These are phyloP conservation scores for Euphydryas editha DNA, from an alignment of 2,888 invertebrate genomes.

Conservation along the genomic window DNA sequence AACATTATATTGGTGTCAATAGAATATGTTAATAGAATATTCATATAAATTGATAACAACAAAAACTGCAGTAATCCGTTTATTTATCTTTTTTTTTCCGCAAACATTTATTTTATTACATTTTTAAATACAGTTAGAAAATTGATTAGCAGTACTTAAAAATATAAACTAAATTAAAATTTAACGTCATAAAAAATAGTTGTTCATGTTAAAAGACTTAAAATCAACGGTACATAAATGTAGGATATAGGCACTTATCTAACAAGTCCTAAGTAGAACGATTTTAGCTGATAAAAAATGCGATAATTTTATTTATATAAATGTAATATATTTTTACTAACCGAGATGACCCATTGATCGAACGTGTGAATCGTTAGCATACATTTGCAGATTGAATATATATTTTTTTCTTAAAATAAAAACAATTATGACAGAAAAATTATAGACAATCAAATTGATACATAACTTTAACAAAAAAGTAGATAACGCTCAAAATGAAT, in stretches of 20 bases:
- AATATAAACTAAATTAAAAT: background rate
- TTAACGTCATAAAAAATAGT: background rate
- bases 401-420: background rate
- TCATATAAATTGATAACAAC: slow-evolving; percentile 39
- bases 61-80: slow-evolving; percentile 29
- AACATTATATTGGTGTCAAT: slow-evolving; percentile 64
- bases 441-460: background rate
- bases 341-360: too few relatives aligned
- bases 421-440: background rate
- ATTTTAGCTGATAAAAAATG: background rate
- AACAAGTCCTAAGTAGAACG: background rate
- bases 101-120: background rate
- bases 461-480: background rate
- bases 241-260: background rate
- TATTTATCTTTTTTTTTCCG: slow-evolving; percentile 7
- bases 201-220: background rate
- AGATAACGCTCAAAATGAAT: slow-evolving; percentile 45
- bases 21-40: slow-evolving; percentile 63
- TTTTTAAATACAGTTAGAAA: background rate
- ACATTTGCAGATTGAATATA: too few relatives aligned
- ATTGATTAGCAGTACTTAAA: too few relatives aligned
- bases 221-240: background rate
- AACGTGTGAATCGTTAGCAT: too few relatives aligned
- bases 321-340: too few relatives aligned
- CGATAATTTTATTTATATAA: background rate